Evolutionary conservation across 2,113 vertebrate species (phyloP).

Genomic region (Poeciliopsis turrubarensis): DNA sequence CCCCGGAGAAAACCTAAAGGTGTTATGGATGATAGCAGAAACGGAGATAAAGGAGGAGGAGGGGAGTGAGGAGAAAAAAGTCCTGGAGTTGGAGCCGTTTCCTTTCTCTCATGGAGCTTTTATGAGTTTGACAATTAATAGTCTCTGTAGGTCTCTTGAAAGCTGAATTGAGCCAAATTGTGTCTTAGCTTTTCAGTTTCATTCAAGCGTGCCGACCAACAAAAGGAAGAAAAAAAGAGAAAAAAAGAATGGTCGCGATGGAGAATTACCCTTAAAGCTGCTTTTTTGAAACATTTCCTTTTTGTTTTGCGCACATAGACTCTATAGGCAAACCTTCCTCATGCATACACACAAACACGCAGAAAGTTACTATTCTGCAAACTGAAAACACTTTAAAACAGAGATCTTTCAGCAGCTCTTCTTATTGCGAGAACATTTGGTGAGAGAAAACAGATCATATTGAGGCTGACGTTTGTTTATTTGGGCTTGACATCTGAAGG

Average conservation of each 20-base stretch:
- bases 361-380: slow-evolving; percentile 34
- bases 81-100: slow-evolving; percentile 48
- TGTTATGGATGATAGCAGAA: slow-evolving; percentile 59
- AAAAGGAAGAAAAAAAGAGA: slow-evolving; percentile 49
- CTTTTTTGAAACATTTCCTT: slow-evolving; percentile 72
- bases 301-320: slow-evolving; percentile 52
- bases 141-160: slow-evolving; percentile 75
- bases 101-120: slow-evolving; percentile 68
- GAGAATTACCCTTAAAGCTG: slow-evolving; percentile 61
- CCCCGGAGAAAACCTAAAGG: slow-evolving; percentile 59
- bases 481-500: slow-evolving; percentile 37
- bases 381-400: slow-evolving; percentile 46
- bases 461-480: slow-evolving; percentile 58
- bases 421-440: slow-evolving; percentile 11
- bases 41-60: slow-evolving; percentile 23
- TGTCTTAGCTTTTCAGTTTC: slow-evolving; percentile 73
- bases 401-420: slow-evolving; percentile 43
- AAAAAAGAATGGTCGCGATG: slow-evolving; percentile 62
- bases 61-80: slow-evolving; percentile 38
- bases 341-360: slow-evolving; percentile 15
- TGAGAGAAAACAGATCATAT: slow-evolving; percentile 55
- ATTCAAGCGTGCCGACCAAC: slow-evolving; percentile 72
- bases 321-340: slow-evolving; percentile 40
- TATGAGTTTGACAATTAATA: slow-evolving; percentile 77
- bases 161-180: slow-evolving; percentile 77